Base-by-base conservation (phyloP, 2,888 invertebrate species). In the Thymelicus acteon region DNA sequence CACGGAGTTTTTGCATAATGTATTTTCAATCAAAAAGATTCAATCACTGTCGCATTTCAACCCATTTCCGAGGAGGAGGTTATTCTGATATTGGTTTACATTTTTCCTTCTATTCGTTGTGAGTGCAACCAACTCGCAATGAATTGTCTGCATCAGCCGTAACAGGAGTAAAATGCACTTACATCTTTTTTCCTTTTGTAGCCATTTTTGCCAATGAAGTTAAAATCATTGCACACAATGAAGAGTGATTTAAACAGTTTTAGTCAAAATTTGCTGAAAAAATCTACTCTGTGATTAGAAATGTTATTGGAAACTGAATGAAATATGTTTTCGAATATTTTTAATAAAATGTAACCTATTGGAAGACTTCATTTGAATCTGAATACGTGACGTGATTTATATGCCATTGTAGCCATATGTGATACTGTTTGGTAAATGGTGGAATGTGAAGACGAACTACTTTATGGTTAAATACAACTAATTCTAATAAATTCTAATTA, bases 351-450 rank as follows among this genome's bases (percentile, higher is more conserved):
- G 85, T 90, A 90, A 89, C 85, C 91, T 92, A 92, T 88, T 93
- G 93, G 93, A 93, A 93, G 93, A 93, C 93, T 82, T 77, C 76
- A 82, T 87, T 86, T 85, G 82, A 89, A 86, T 86, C 81, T 77
- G 80, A 83, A 82, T 82, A 82, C 79, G 77, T 81, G 72, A 78
- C 73, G 24, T 74, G 72, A 72, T 78, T 75, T 68, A 58, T 74
- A 63, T 74, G 76, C 75, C 58, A 49, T 19, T 24, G 47, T 2
- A 19, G 40, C 31, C 37, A 58, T 12, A 60, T 54, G 54, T 52
- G 0, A 52, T 19, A 49, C 13, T 58, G 40, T 49, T 39, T 72
- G 73, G 71, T 76, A 78, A 75, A 80, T 78, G 75, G 75, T 89
- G 89, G 90, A 90, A 89, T 90, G 89, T 87, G 80, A 75, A 74